Conservation (phyloP, 64 coral and sea anemone species). For the Pachyseris speciosa region DNA sequence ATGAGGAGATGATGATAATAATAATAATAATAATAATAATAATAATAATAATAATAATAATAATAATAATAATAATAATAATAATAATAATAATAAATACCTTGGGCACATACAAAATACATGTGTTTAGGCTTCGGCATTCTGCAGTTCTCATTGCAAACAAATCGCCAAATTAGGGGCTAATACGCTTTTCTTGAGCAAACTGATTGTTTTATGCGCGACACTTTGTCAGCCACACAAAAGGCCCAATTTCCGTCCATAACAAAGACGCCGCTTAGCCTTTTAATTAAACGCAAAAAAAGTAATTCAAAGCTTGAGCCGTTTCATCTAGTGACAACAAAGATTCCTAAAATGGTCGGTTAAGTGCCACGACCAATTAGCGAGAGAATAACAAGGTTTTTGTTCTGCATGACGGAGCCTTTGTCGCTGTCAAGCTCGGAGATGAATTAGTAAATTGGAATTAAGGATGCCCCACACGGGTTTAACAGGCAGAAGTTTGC, state of each 20-base stretch:
- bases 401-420: background rate
- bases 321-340: conserved; percentile 3
- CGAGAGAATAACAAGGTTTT: conserved; percentile 4
- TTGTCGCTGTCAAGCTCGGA: background rate
- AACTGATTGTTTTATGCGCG: background rate
- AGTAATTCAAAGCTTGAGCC: background rate
- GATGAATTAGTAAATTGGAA: conserved; percentile 8
- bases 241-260: background rate
- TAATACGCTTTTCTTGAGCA: conserved; percentile 10
- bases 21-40: no score
- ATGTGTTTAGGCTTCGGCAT: background rate
- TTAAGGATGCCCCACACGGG: background rate
- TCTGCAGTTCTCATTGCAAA: background rate
- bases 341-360: background rate
- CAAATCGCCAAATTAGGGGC: background rate
- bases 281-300: conserved; percentile 14
- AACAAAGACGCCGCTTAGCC: background rate
- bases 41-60: no score
- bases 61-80: no score
- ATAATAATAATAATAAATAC: no score
- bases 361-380: background rate
- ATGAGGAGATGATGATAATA: no score
- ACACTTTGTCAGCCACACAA: conserved; percentile 38
- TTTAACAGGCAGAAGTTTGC: conserved; percentile 7
- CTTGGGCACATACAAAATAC: background rate